Percentiles rank a stretch among this genome's conserved stretches.
Conservation (phyloP, 2,888 invertebrate species). For the Zygaena filipendulae region DNA sequence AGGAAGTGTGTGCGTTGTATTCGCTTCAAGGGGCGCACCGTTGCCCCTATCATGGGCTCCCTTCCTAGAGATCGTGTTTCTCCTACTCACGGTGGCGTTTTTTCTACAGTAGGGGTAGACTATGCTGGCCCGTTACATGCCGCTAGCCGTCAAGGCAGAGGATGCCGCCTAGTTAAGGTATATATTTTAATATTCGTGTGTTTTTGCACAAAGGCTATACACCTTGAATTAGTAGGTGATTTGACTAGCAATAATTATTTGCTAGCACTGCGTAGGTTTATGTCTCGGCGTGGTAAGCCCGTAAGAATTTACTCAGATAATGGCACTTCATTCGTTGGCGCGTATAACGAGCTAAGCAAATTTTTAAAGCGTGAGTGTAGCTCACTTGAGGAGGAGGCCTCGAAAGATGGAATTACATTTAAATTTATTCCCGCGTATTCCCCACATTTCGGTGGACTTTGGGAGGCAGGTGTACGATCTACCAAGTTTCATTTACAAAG, state of each 20-base stretch:
- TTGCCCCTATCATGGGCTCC: constrained; percentile 17
- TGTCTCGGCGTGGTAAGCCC: constrained; percentile 13
- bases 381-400: constrained; percentile 3
- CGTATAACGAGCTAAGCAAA: constrained; percentile 6
- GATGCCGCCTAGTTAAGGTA: constrained; percentile 17
- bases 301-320: constrained; percentile 12
- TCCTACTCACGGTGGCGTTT: too few species aligned
- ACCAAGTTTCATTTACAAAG: too few species aligned
- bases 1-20: constrained; percentile 6
- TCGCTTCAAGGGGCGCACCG: constrained; percentile 5
- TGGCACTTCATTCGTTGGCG: constrained; percentile 11
- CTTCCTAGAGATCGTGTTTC: too few species aligned
- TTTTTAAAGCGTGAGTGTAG: constrained; percentile 7
- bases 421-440: constrained; percentile 13
- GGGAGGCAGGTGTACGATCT: constrained; percentile 14
- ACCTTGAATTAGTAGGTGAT: constrained; percentile 15
- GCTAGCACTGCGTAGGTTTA: constrained; percentile 9
- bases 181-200: constrained; percentile 15
- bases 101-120: constrained; percentile 13
- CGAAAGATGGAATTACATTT: constrained; percentile 10
- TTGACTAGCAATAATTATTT: constrained; percentile 12
- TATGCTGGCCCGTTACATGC: constrained; percentile 17
- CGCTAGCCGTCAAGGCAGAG: constrained; percentile 12
- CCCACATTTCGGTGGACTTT: constrained; percentile 13
- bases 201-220: constrained; percentile 13